These are phyloP conservation scores for Frankliniella intonsa DNA, from an alignment of 2,888 invertebrate genomes.

Conservation along the genomic window DNA sequence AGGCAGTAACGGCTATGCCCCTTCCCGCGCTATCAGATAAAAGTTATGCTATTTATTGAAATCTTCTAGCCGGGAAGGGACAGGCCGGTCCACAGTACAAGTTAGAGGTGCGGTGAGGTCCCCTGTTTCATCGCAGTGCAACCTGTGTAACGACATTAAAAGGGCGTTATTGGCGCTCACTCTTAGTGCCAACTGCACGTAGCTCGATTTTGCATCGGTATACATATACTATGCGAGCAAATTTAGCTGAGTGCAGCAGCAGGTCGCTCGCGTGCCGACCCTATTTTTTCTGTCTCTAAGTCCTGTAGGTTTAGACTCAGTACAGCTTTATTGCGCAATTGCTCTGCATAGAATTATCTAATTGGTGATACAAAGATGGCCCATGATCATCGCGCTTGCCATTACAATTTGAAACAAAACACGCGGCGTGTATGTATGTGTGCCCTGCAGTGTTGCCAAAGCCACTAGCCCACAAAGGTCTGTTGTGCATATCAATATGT, in stretches of 20 bases:
- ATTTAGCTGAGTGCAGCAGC: slow-evolving; percentile 19
- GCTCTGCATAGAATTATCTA: slow-evolving; percentile 7
- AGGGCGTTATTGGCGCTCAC: background rate
- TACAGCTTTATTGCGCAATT: background rate
- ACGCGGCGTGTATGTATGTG: background rate
- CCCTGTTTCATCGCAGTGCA: background rate
- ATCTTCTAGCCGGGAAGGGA: slow-evolving; percentile 26
- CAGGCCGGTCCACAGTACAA: slow-evolving; percentile 16
- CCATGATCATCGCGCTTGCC: background rate
- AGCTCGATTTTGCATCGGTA: background rate
- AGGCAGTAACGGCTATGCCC: background rate
- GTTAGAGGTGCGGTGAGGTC: background rate
- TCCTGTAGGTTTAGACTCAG: slow-evolving; percentile 4
- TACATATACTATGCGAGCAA: background rate
- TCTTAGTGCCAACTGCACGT: slow-evolving; percentile 21
- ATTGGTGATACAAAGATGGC: background rate
- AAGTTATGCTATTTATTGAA: slow-evolving; percentile 23
- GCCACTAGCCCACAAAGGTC: background rate
- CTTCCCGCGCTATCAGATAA: slow-evolving; percentile 19
- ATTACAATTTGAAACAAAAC: background rate
- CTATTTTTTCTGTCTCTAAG: background rate
- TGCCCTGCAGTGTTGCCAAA: slow-evolving; percentile 20
- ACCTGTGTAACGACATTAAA: too few species aligned
- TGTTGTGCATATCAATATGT: too few species aligned
- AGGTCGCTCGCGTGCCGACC: slow-evolving; percentile 4